Percentiles rank a stretch among this genome's conserved stretches.
These are phyloP conservation scores for Polydrusus pterygomalis DNA, from an alignment of 2,888 invertebrate species.

Conservation along the genomic window DNA sequence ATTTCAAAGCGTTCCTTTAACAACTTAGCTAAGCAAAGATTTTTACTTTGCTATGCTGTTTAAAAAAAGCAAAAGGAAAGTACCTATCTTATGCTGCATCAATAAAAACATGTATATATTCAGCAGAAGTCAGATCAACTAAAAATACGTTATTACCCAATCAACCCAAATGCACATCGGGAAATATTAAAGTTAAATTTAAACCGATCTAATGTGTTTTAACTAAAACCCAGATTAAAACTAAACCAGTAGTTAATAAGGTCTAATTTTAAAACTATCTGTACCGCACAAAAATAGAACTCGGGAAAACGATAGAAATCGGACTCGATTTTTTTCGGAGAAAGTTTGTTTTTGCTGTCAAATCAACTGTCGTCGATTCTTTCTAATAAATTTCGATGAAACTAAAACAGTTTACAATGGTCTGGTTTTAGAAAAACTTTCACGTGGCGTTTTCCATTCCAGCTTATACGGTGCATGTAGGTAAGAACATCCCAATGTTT, in stretches of 20 bases:
- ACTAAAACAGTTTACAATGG: neutral
- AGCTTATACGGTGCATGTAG: no score
- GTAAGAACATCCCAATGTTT: no score
- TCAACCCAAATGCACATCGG: neutral
- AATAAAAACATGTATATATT: no score
- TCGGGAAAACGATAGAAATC: neutral
- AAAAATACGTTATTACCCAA: neutral
- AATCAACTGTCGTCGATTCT: neutral
- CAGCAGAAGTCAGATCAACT: neutral
- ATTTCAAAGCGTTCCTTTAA: no score
- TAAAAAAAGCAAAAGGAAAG: no score
- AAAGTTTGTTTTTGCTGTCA: slow-evolving; percentile 4
- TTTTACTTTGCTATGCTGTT: no score
- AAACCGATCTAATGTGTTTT: slow-evolving; percentile 42
- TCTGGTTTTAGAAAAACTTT: no score
- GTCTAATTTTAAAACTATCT: slow-evolving; percentile 24
- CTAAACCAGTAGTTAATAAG: slow-evolving; percentile 14
- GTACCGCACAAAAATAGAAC: neutral
- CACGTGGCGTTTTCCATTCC: no score
- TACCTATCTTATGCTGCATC: no score
- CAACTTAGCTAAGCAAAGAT: no score
- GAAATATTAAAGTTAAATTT: slow-evolving; percentile 26
- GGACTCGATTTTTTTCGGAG: neutral
- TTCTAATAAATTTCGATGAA: neutral
- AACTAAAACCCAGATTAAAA: slow-evolving; percentile 19